A percentile compares a stretch with the other conserved stretches of the same genome.
Conservation (phyloP, 2,888 invertebrate genomes). For the Pseudoips prasinana region DNA sequence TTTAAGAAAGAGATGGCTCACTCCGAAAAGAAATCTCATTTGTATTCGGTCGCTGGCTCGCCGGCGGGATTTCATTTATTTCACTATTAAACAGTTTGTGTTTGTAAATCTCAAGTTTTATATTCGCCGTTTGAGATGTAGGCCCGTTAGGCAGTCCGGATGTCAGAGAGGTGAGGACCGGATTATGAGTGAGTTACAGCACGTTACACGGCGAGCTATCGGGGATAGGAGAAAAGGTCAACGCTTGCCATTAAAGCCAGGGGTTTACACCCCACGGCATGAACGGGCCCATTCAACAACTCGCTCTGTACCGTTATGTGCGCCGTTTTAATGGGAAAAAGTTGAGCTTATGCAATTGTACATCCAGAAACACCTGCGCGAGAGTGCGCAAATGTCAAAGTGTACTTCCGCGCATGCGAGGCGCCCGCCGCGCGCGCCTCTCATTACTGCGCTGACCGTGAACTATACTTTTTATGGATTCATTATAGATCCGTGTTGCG, state of each 20-base stretch:
- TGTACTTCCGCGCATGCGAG: slow-evolving; percentile 53
- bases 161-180: slow-evolving; percentile 58
- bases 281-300: slow-evolving; percentile 56
- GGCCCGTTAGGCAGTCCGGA: slow-evolving; percentile 61
- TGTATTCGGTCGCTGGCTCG: slow-evolving; percentile 59
- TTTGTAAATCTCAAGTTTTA: slow-evolving; percentile 69
- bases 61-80: slow-evolving; percentile 63
- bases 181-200: slow-evolving; percentile 53
- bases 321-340: slow-evolving; percentile 56
- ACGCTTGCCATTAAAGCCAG: slow-evolving; percentile 46
- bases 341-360: slow-evolving; percentile 43
- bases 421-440: slow-evolving; percentile 28
- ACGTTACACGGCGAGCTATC: slow-evolving; percentile 36
- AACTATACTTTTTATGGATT: slow-evolving; percentile 70
- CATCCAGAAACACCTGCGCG: slow-evolving; percentile 60
- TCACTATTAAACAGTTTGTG: slow-evolving; percentile 68
- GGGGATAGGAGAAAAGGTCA: slow-evolving; percentile 46
- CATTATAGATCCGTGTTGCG: slow-evolving; percentile 64
- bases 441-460: slow-evolving; percentile 48
- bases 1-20: slow-evolving; percentile 71
- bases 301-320: slow-evolving; percentile 52
- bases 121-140: slow-evolving; percentile 44
- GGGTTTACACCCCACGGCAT: slow-evolving; percentile 47
- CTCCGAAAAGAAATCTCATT: slow-evolving; percentile 71
- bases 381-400: slow-evolving; percentile 65